phyloP scores from a whole-genome alignment of 2,888 invertebrate genomes.

The Pandemis corylana region DNA sequence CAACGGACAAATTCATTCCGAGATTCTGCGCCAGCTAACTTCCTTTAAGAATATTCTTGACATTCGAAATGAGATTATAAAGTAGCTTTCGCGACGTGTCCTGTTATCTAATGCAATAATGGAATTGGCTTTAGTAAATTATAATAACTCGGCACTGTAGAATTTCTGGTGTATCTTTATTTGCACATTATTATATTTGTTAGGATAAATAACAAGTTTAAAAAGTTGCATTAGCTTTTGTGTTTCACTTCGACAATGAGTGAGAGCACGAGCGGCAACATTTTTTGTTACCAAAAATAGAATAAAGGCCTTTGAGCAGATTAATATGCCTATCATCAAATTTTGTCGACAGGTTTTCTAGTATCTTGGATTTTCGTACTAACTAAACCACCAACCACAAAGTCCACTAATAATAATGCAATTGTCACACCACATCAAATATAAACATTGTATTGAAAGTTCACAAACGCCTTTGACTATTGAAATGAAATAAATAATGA shows the following conservation, averaged over 20 bases:
- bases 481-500: conserved; percentile 1
- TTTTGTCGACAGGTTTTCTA: neutral
- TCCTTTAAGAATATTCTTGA: conserved; percentile 25
- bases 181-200: neutral
- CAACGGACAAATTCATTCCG: conserved; percentile 18
- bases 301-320: neutral
- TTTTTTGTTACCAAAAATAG: neutral
- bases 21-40: conserved; percentile 23
- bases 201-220: neutral
- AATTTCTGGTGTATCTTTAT: neutral
- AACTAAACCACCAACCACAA: neutral
- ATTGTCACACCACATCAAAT: neutral
- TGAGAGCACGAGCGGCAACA: neutral
- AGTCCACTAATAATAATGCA: neutral
- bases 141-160: neutral
- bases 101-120: conserved; percentile 11
- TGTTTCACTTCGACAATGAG: neutral
- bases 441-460: neutral
- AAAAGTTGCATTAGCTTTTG: neutral
- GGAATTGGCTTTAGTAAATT: conserved; percentile 7
- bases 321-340: neutral
- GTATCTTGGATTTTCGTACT: neutral
- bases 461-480: neutral
- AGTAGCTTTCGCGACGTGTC: conserved; percentile 17
- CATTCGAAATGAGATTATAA: conserved; percentile 27